Evolutionary conservation across 1,140 invertebrate species (phyloP), one percentile per base, ranked within the genome.

Genomic region (Formica selysi): DNA sequence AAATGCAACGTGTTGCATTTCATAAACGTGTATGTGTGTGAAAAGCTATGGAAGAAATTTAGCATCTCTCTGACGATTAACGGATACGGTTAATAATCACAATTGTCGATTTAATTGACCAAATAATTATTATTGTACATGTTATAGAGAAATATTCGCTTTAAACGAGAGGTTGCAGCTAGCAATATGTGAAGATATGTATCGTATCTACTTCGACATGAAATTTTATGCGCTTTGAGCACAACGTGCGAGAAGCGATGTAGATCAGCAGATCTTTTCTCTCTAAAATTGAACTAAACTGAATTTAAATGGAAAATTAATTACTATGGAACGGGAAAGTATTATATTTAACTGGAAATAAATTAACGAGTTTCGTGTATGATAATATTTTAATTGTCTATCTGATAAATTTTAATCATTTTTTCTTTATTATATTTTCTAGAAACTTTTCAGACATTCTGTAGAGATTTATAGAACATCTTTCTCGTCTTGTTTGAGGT

Each of bases 101-200:
- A 64, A 68, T 13, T 68, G 16, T 26, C 48, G 3, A 68, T 68
- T 68, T 79, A 68, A 79, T 79, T 73, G 7, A 32, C 51, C 3
- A 36, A 57, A 0, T 26, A 38, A 38, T 67, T 36, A 65, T 48
- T 32, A 70, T 59, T 44, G 6, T 19, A 26, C 16, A 51, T 51
- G 7, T 51, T 51, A 19, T 19, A 29, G 26, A 26, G 16, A 51
- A 70, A 71, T 71, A 71, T 71, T 70, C 16, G 8, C n/a, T 11
- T 38, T 6, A 59, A 57, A 5, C 10, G 78, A 81, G 13, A 57
- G 41, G 22, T 62, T 22, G 11, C 11, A 41, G 16, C 16, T 41
- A 44, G 19, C 36, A 32, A 41, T 51, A 51, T 59, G 0, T 59
- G 0, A 57, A 81, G 67, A 71, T 81, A 44, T 26, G 19, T 48